A percentile compares a stretch with the other conserved stretches of the same genome.
Conservation (phyloP, 2,113 vertebrate genomes). For the Pimephales promelas region DNA sequence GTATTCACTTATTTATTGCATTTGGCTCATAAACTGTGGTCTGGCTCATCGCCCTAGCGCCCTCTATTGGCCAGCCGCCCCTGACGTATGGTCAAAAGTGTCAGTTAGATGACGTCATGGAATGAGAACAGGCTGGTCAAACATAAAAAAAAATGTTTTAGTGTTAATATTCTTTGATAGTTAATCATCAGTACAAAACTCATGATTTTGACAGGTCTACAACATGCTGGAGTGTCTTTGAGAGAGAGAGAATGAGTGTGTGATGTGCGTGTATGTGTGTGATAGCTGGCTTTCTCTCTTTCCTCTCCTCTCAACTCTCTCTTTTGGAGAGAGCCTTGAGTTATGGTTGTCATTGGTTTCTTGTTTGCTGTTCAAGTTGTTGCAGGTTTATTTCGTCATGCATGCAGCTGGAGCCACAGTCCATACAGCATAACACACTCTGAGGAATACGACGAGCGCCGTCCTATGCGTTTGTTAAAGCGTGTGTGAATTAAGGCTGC, state of each 20-base stretch:
- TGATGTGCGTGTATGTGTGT: background rate
- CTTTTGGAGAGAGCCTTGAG: background rate
- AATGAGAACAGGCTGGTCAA: no score
- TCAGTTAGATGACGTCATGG: no score
- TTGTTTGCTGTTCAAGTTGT: constrained; percentile 20
- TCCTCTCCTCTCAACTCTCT: constrained; percentile 8
- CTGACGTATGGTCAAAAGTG: no score
- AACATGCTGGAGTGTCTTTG: background rate
- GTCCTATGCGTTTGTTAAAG: background rate
- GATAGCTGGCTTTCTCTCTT: background rate
- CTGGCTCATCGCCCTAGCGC: no score
- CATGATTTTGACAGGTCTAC: background rate
- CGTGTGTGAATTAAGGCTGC: background rate
- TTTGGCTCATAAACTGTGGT: no score
- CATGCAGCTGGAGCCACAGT: background rate
- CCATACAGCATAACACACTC: background rate
- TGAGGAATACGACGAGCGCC: background rate
- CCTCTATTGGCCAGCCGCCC: no score
- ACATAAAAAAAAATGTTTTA: no score
- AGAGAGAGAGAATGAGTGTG: background rate
- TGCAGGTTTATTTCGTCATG: constrained; percentile 57
- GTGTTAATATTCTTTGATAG: background rate
- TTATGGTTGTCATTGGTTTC: constrained; percentile 17
- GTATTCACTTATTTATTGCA: no score
- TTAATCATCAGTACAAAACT: background rate